Evolutionary conservation across 2,113 vertebrate species (phyloP).

Genomic region (Rhabdornis inornatus): DNA sequence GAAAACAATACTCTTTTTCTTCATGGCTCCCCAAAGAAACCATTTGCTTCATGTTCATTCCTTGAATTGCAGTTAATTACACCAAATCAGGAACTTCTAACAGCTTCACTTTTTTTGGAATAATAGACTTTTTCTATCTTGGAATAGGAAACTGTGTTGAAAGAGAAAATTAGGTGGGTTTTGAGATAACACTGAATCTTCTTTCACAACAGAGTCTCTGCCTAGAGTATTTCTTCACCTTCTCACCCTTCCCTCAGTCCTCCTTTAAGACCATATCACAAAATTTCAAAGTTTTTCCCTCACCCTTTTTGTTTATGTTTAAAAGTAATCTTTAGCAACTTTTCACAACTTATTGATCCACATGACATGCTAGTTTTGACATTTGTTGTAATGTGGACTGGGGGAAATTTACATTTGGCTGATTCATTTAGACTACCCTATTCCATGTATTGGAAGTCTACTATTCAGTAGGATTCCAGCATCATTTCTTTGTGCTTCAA

Average conservation of each 20-base stretch:
- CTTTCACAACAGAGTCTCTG: neutral
- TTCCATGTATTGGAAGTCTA: neutral
- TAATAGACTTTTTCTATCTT: neutral
- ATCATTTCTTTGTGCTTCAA: neutral
- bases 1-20: neutral
- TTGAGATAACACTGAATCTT: neutral
- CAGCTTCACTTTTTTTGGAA: neutral
- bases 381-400: neutral
- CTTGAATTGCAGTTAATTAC: neutral
- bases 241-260: neutral
- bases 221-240: neutral
- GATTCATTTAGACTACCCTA: neutral
- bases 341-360: neutral
- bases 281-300: neutral
- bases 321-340: neutral
- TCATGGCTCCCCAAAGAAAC: neutral
- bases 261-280: neutral
- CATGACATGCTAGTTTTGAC: rapidly evolving
- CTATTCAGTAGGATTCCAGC: neutral
- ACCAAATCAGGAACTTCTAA: neutral
- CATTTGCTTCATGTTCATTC: neutral
- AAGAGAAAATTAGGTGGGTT: neutral
- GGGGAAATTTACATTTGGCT: rapidly evolving
- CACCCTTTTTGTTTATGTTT: neutral
- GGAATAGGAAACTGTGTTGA: neutral